Conservation (phyloP, 2,113 vertebrate genomes). For the Calyptommatus sinebrachiatus region DNA sequence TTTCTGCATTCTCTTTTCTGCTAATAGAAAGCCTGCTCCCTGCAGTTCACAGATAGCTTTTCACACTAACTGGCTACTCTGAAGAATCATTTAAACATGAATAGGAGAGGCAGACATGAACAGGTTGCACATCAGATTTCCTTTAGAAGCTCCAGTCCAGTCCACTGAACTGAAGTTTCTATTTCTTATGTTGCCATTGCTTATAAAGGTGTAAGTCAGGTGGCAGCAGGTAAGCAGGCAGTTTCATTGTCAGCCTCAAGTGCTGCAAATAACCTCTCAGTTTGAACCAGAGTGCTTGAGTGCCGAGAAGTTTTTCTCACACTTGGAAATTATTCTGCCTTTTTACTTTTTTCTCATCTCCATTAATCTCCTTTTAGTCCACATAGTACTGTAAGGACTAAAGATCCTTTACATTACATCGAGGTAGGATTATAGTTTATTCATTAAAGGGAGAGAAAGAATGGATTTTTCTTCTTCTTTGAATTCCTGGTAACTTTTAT, state of each 20-base stretch:
- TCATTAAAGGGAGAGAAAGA: constrained; percentile 45
- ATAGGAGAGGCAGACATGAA: constrained; percentile 36
- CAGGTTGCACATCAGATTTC: constrained; percentile 33
- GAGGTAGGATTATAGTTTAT: constrained; percentile 61
- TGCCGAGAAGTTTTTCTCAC: constrained; percentile 35
- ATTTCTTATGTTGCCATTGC: constrained; percentile 39
- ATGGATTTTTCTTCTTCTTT: not conserved
- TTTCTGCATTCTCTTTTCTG: constrained; percentile 36
- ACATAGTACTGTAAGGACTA: constrained; percentile 53
- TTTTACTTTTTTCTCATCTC: constrained; percentile 23
- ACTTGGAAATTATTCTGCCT: constrained; percentile 54
- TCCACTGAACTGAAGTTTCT: not conserved
- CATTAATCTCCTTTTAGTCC: constrained; percentile 66
- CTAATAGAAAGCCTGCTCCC: not conserved
- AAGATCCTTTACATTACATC: constrained; percentile 65
- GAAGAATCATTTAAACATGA: constrained; percentile 42
- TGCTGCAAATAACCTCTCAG: constrained; percentile 51
- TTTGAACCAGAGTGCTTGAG: constrained; percentile 41
- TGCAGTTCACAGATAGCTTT: constrained; percentile 30
- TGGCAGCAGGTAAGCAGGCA: constrained; percentile 40
- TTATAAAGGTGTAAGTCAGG: constrained; percentile 31
- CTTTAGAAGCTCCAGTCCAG: constrained; percentile 33
- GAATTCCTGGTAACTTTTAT: constrained; percentile 47
- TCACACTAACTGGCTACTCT: constrained; percentile 33
- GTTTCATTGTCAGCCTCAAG: constrained; percentile 23